These are phyloP conservation scores for Microcebus tavaratra DNA, from an alignment of 2,113 vertebrate genomes.

Conservation along the genomic window DNA sequence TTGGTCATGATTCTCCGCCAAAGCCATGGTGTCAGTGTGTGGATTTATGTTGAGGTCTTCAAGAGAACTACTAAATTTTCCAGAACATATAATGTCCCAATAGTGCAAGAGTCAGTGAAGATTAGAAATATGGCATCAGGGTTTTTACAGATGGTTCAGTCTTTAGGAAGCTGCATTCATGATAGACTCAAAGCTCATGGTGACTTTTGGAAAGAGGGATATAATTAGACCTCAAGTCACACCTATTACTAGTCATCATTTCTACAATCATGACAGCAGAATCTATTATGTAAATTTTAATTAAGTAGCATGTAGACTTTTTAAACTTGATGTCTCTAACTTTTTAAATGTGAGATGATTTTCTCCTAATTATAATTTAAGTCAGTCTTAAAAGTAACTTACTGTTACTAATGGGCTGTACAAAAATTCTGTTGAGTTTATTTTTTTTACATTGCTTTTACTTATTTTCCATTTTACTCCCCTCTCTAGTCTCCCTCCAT, in stretches of 20 bases:
- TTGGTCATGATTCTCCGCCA: constrained; percentile 22
- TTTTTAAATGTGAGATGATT: background rate
- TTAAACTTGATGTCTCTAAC: background rate
- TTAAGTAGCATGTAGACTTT: background rate
- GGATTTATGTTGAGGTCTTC: constrained; percentile 31
- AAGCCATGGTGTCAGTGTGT: background rate
- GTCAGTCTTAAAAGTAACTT: background rate
- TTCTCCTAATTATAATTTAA: background rate
- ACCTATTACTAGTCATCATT: background rate
- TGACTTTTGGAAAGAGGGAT: background rate
- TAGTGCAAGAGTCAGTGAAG: background rate
- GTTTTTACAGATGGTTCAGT: background rate
- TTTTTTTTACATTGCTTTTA: background rate
- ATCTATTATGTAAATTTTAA: background rate
- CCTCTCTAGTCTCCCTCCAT: background rate
- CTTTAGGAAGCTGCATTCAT: background rate
- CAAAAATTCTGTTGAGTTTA: background rate
- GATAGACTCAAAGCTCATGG: background rate
- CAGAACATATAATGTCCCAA: background rate
- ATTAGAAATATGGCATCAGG: background rate
- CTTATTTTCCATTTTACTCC: background rate
- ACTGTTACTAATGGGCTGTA: background rate
- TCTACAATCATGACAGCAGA: background rate
- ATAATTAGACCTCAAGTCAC: background rate
- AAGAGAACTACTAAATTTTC: constrained; percentile 53